These are phyloP conservation scores for Pteria penguin DNA, from an alignment of 2,888 invertebrate species.

Conservation along the genomic window DNA sequence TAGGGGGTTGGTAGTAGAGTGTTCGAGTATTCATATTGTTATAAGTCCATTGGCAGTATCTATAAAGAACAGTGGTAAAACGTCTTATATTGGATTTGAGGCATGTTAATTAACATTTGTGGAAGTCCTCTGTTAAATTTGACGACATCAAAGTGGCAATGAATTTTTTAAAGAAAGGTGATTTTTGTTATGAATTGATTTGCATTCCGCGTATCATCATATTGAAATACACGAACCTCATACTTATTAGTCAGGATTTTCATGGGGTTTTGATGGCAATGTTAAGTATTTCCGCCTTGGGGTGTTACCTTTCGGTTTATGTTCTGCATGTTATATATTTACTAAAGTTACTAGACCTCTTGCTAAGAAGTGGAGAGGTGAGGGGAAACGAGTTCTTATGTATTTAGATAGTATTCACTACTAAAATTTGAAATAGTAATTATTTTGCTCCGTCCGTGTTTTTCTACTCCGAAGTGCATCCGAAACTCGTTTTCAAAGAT, in stretches of 20 bases:
- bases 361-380: constrained; percentile 47
- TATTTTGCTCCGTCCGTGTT: too few relatives aligned
- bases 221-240: constrained; percentile 16
- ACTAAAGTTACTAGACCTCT: constrained; percentile 38
- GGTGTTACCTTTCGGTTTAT: too few relatives aligned
- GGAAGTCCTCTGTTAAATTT: constrained; percentile 34
- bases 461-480: too few relatives aligned
- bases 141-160: constrained; percentile 36
- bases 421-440: too few relatives aligned
- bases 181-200: constrained; percentile 22
- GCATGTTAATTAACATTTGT: constrained; percentile 40
- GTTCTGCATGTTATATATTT: constrained; percentile 33
- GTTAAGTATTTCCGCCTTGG: constrained; percentile 41
- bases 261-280: constrained; percentile 9
- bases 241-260: constrained; percentile 22
- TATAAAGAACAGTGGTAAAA: too few relatives aligned
- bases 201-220: constrained; percentile 34
- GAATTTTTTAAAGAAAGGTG: not conserved
- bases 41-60: too few relatives aligned
- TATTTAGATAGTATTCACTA: too few relatives aligned
- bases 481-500: too few relatives aligned
- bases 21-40: too few relatives aligned
- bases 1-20: too few relatives aligned
- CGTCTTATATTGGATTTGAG: constrained; percentile 47
- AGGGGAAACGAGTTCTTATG: constrained; percentile 40